Conservation (phyloP, 2,888 invertebrate genomes). For the Hybos culiciformis region DNA sequence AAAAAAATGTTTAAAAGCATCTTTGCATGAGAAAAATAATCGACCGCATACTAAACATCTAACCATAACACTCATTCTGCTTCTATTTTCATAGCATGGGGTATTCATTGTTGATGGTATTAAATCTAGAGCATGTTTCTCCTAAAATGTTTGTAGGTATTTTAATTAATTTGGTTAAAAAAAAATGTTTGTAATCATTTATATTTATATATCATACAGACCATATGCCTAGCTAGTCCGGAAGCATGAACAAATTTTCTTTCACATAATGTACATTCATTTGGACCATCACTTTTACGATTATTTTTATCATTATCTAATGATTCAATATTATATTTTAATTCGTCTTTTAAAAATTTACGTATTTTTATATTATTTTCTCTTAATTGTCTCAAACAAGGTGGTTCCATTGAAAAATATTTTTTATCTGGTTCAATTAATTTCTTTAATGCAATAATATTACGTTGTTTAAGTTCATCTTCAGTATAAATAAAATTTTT, state of each 20-base stretch:
- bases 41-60: conserved; percentile 30
- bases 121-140: conserved; percentile 31
- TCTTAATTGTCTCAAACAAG: conserved; percentile 23
- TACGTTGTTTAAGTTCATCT: not conserved
- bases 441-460: not conserved
- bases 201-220: too few relatives aligned
- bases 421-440: not conserved
- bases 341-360: conserved; percentile 30
- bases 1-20: conserved; percentile 23
- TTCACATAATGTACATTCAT: conserved; percentile 32
- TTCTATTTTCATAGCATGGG: conserved; percentile 11
- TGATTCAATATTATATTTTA: too few relatives aligned
- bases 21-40: conserved; percentile 22
- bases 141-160: too few relatives aligned
- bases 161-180: too few relatives aligned
- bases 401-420: conserved; percentile 15
- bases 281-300: conserved; percentile 24
- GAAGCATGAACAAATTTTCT: conserved; percentile 35
- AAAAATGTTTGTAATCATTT: too few relatives aligned
- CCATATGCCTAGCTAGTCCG: conserved; percentile 31
- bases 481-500: conserved; percentile 17
- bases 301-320: conserved; percentile 13
- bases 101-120: conserved; percentile 21
- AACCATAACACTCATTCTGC: conserved; percentile 23
- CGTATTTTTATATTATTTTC: conserved; percentile 32